A percentile compares a stretch with the other conserved stretches of the same genome.
Evolutionary conservation across 2,888 invertebrate species (phyloP).

Genomic region (Heteropelma amictum): DNA sequence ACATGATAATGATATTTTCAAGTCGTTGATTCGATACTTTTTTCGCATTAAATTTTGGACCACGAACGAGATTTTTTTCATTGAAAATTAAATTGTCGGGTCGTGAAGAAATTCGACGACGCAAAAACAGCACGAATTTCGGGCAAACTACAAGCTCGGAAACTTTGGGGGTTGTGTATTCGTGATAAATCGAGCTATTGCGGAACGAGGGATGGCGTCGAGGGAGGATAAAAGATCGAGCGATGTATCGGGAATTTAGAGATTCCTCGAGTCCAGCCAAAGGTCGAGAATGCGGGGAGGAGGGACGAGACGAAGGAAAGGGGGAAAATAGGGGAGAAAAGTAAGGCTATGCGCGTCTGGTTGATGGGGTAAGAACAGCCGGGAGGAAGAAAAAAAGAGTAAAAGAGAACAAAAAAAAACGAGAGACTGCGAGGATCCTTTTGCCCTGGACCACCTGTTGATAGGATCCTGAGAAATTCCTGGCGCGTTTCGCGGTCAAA

Average conservation of each 20-base stretch:
- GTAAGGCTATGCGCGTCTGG: constrained; percentile 30
- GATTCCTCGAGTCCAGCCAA: constrained; percentile 35
- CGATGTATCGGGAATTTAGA: constrained; percentile 40
- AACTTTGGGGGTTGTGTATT: too few species aligned
- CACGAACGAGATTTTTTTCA: too few species aligned
- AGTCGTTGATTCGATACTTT: too few species aligned
- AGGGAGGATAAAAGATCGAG: neutral
- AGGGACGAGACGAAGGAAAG: constrained; percentile 41
- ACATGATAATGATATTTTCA: too few species aligned
- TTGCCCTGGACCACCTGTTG: constrained; percentile 69
- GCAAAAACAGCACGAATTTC: too few species aligned
- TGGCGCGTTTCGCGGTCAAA: constrained; percentile 61
- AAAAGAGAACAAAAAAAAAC: too few species aligned
- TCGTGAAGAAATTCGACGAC: too few species aligned
- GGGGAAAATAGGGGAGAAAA: constrained; percentile 59
- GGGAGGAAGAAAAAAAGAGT: constrained; percentile 44
- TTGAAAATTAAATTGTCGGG: too few species aligned
- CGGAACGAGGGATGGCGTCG: neutral
- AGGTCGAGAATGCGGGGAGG: constrained; percentile 7
- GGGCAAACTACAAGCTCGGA: too few species aligned
- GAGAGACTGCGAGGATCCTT: constrained; percentile 38
- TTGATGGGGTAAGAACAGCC: constrained; percentile 38
- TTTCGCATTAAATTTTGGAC: too few species aligned
- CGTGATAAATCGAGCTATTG: neutral
- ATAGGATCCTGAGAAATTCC: constrained; percentile 67